A percentile compares a stretch with the other conserved stretches of the same genome.
These are phyloP conservation scores for Cheilosia impressa DNA, from an alignment of 2,888 invertebrate genomes.

Conservation along the genomic window DNA sequence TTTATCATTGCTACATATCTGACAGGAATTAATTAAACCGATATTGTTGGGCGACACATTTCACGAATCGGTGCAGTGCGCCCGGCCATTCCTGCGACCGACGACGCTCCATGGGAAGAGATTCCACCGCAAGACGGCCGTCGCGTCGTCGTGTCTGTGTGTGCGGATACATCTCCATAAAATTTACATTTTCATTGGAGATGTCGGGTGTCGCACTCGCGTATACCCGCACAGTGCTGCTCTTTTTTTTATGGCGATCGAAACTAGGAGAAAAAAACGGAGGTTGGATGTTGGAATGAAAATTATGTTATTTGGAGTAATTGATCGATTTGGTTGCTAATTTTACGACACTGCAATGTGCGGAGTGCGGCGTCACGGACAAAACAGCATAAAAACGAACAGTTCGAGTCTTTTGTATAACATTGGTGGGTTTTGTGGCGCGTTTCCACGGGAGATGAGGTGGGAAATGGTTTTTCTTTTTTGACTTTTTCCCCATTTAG, in stretches of 20 bases:
- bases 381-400: background rate
- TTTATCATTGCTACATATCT: slow-evolving; percentile 76
- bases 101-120: slow-evolving; percentile 32
- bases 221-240: slow-evolving; percentile 15
- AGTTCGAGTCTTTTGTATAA: slow-evolving; percentile 34
- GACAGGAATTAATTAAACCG: slow-evolving; percentile 77
- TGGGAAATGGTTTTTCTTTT: slow-evolving; percentile 13
- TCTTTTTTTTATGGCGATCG: background rate
- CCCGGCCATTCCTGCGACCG: slow-evolving; percentile 15
- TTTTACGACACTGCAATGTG: slow-evolving; percentile 68
- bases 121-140: slow-evolving; percentile 25
- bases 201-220: slow-evolving; percentile 26
- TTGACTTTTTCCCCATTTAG: no score
- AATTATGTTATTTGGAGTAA: slow-evolving; percentile 77
- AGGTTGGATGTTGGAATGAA: slow-evolving; percentile 44
- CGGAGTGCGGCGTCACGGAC: slow-evolving; percentile 1
- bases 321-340: slow-evolving; percentile 77
- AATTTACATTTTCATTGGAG: slow-evolving; percentile 74
- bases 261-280: slow-evolving; percentile 49
- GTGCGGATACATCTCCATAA: slow-evolving; percentile 69
- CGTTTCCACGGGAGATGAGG: background rate
- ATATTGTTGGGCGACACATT: slow-evolving; percentile 76
- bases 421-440: background rate
- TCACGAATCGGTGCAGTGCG: slow-evolving; percentile 65
- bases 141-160: slow-evolving; percentile 12